Evolutionary conservation across 2,797 vertebrate species (phyloP).

Genomic region (Lateolabrax maculatus): DNA sequence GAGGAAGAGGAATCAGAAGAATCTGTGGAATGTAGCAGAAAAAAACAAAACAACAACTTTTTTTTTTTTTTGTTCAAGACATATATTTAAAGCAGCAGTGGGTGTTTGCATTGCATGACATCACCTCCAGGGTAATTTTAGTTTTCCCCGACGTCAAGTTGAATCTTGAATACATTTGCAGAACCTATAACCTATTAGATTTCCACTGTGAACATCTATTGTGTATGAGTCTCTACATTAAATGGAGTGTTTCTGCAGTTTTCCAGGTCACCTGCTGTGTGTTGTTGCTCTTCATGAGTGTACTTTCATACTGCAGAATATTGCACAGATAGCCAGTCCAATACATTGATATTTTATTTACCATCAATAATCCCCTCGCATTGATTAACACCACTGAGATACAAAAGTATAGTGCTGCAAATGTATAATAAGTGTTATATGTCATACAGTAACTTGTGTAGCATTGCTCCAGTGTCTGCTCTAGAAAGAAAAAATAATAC

Average conservation of each 20-base stretch:
- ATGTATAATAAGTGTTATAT: background rate
- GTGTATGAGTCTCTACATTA: background rate
- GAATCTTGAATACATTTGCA: constrained; percentile 27
- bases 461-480: background rate
- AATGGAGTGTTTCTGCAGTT: constrained; percentile 29
- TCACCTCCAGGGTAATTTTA: constrained; percentile 12
- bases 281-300: background rate
- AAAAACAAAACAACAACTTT: constrained; percentile 23
- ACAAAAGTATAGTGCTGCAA: constrained; percentile 1
- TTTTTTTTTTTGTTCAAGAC: constrained; percentile 18
- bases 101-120: constrained; percentile 11
- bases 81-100: constrained; percentile 11
- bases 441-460: background rate
- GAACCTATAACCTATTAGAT: constrained; percentile 20
- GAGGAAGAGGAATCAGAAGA: constrained; percentile 43
- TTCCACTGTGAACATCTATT: constrained; percentile 8
- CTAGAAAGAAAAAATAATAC: background rate
- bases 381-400: constrained; percentile 1
- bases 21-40: constrained; percentile 63
- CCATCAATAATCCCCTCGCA: constrained; percentile 16
- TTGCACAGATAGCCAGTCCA: constrained; percentile 1
- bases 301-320: background rate
- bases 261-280: constrained; percentile 46
- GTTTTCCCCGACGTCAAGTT: background rate
- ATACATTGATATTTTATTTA: constrained; percentile 19